Percentiles rank a stretch among this genome's conserved stretches.
These are phyloP conservation scores for Glaucomys volans DNA, from an alignment of 2,113 vertebrate genomes.

Conservation along the genomic window DNA sequence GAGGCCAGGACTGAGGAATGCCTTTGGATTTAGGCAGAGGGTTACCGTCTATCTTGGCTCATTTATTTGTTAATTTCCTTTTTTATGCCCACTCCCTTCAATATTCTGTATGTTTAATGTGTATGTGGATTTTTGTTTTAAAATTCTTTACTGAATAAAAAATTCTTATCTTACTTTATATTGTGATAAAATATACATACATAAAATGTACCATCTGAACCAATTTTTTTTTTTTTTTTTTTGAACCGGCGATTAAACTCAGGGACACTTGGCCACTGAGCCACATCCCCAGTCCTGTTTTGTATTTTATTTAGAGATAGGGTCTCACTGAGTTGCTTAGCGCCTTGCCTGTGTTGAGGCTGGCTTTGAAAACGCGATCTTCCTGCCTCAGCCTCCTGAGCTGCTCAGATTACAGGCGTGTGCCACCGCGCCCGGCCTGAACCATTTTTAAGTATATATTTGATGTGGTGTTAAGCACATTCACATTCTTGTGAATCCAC, in stretches of 20 bases:
- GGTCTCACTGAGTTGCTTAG: no score
- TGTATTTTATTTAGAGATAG: no score
- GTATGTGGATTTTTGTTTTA: neutral
- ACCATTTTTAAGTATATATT: neutral
- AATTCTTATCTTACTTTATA: neutral
- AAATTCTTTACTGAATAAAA: neutral
- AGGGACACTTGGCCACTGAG: no score
- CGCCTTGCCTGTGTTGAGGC: no score
- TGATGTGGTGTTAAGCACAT: neutral
- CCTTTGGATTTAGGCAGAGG: neutral
- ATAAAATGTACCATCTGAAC: neutral
- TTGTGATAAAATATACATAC: neutral
- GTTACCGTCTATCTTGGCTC: neutral
- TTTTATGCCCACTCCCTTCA: neutral
- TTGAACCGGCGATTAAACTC: no score
- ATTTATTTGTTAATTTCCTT: neutral
- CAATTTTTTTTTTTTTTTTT: no score
- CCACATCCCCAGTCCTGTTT: no score
- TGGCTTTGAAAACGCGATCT: no score
- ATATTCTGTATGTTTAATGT: neutral
- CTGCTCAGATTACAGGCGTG: no score
- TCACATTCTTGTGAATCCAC: neutral
- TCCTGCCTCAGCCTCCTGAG: no score
- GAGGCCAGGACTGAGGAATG: accelerated
- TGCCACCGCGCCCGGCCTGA: no score